Evolutionary conservation across 2,888 invertebrate species (phyloP).

Genomic region (Drosophila cognata): DNA sequence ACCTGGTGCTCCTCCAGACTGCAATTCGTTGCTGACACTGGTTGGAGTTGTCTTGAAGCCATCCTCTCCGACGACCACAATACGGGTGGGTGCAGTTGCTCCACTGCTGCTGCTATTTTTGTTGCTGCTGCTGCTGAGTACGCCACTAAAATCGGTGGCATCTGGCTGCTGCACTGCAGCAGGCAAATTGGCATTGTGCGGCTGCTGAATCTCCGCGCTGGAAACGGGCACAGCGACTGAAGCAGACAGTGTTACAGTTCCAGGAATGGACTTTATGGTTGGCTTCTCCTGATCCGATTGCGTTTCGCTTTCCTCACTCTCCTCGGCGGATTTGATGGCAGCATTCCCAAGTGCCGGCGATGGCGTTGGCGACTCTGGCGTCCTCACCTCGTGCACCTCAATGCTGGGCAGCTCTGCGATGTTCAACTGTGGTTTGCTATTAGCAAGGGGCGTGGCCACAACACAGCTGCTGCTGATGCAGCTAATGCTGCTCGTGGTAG

Average conservation of each 20-base stretch:
- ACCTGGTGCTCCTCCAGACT: not conserved
- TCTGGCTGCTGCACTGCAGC: slow-evolving; percentile 82
- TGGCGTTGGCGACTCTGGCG: slow-evolving; percentile 44
- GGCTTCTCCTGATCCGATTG: slow-evolving; percentile 58
- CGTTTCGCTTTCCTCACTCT: slow-evolving; percentile 56
- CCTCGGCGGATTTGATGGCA: slow-evolving; percentile 50
- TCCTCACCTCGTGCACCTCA: slow-evolving; percentile 68
- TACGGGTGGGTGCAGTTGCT: slow-evolving; percentile 66
- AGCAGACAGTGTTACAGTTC: not conserved
- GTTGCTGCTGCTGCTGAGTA: slow-evolving; percentile 70
- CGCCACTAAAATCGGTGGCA: slow-evolving; percentile 82
- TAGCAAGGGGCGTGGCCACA: slow-evolving; percentile 13
- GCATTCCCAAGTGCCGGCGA: not conserved
- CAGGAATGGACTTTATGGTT: not conserved
- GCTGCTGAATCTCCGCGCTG: slow-evolving; percentile 84
- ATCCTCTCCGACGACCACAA: slow-evolving; percentile 87
- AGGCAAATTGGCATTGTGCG: slow-evolving; percentile 75
- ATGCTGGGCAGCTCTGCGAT: slow-evolving; percentile 65
- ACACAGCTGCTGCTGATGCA: slow-evolving; percentile 28
- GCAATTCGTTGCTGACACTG: slow-evolving; percentile 13
- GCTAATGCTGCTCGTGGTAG: slow-evolving; percentile 6
- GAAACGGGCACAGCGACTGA: not conserved
- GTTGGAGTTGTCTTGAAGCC: slow-evolving; percentile 85
- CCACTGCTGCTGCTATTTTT: slow-evolving; percentile 1
- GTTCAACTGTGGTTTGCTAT: slow-evolving; percentile 37